These are phyloP conservation scores for Halichondria panicea DNA, from an alignment of 37 sponge, comb jelly and placozoan genomes.

Conservation along the genomic window DNA sequence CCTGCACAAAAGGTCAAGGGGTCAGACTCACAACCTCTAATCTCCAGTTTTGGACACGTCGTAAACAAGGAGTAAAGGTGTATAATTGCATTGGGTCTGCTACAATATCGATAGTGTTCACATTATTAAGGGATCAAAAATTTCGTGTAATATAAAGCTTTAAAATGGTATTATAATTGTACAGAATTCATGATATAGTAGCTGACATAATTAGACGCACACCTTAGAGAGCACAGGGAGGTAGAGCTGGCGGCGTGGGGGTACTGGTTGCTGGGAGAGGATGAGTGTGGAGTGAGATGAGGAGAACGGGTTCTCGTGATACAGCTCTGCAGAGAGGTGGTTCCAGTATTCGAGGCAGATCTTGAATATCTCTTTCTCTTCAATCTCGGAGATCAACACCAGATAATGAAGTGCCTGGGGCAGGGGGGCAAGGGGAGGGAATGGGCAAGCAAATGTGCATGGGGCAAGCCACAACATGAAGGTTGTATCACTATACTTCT, in stretches of 20 bases:
- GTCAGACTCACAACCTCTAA: background rate
- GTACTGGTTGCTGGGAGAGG: constrained; percentile 19
- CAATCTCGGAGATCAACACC: constrained; percentile 95
- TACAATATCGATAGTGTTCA: too few species aligned
- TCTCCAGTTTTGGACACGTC: too few species aligned
- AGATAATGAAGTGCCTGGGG: constrained; percentile 95
- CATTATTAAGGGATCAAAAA: too few species aligned
- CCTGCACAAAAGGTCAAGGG: constrained; percentile 40
- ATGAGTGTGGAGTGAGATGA: constrained; percentile 51
- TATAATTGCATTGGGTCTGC: too few species aligned
- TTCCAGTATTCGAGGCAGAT: constrained; percentile 99
- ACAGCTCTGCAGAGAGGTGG: constrained; percentile 88
- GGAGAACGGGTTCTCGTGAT: constrained; percentile 87
- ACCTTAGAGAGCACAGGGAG: constrained; percentile 72
- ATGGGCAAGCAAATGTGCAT: too few species aligned
- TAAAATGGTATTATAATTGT: too few species aligned
- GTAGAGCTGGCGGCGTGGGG: constrained; percentile 89
- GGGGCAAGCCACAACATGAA: too few species aligned
- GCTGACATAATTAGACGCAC: too few species aligned
- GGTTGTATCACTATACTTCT: too few species aligned
- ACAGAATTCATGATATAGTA: too few species aligned
- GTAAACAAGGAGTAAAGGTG: too few species aligned
- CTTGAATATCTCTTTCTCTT: constrained; percentile 99
- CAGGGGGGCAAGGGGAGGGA: background rate
- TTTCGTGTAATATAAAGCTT: too few species aligned